Base-by-base conservation (phyloP, 2,113 vertebrate genomes). In the Chunga burmeisteri region DNA sequence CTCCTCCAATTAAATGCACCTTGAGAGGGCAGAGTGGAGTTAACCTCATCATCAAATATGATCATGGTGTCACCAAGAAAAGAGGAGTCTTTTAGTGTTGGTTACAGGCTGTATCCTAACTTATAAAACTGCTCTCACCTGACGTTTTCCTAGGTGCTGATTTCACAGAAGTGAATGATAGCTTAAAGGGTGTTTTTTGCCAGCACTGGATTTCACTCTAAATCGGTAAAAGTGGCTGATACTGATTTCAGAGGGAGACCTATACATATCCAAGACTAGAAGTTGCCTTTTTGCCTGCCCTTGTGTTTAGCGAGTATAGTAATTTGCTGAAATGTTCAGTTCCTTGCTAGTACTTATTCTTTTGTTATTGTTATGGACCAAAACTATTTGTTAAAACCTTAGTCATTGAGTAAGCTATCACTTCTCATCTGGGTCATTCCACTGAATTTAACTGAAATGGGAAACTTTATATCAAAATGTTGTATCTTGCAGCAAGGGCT, bases 41-140 rank as follows among this genome's bases (percentile, higher is more conserved):
- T 78, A 46, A 73, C 7, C 15, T 77, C 26, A 11, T 36, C 23
- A 23, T 55, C 38, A 30, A 62, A 32, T 26, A 16, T 27, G 36
- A 1, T 44, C 0, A 0, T 5, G 4, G 3, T 56, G 12, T 42
- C 58, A 16, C 5, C 25, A 59, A 44, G 52, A 30, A 47, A 59
- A 67, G 26, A 50, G 36, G 26, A 74, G 16, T n/a, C 18, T 52
- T 52, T 52, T 7, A 77, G 25, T 11, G 15, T 17, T 72, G 16
- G 26, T 72, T 73, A 13, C 22, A 59, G 63, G 32, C 23, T 56
- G 9, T 59, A 25, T 67, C 36, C 18, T 50, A 11, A 9, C 32
- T 44, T 52, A 9, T 38, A 36, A 38, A 23, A 38, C 21, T 72
- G 7, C 44, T 84, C 8, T 67, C 25, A 27, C 13, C 32, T 52